These are phyloP conservation scores for Centrocercus urophasianus DNA, from an alignment of 2,113 vertebrate species.

Conservation along the genomic window DNA sequence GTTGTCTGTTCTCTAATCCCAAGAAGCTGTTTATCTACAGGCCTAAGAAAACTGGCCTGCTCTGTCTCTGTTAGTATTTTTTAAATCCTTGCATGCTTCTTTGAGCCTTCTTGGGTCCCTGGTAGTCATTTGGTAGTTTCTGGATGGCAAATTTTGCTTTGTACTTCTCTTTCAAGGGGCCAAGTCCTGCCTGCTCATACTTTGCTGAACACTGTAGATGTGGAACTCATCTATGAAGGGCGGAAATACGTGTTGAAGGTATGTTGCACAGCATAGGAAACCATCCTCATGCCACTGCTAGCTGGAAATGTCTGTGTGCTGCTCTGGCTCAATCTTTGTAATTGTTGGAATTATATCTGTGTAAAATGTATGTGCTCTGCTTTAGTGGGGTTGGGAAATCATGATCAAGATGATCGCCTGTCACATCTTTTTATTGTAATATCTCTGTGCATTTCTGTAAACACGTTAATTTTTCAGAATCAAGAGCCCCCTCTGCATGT, in stretches of 20 bases:
- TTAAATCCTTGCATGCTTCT: neutral
- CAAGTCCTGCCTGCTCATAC: conserved; percentile 96
- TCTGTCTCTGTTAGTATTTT: neutral
- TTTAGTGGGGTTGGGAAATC: neutral
- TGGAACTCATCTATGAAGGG: conserved; percentile 96
- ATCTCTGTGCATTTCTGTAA: neutral
- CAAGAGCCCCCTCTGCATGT: neutral
- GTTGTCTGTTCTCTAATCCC: neutral
- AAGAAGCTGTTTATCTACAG: neutral
- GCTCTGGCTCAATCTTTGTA: neutral
- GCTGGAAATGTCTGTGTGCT: neutral
- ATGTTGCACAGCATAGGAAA: neutral
- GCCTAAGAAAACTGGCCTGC: neutral
- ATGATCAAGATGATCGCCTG: accelerated
- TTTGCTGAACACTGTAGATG: conserved; percentile 93
- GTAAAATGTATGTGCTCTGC: neutral
- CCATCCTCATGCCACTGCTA: neutral
- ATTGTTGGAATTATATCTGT: neutral
- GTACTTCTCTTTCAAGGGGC: conserved; percentile 82
- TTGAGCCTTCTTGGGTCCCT: too few species aligned
- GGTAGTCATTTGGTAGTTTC: neutral
- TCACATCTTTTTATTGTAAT: accelerated
- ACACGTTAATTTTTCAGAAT: neutral
- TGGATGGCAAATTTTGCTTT: neutral
- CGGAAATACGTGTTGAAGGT: conserved; percentile 93